phyloP scores from a whole-genome alignment of 2,888 invertebrate genomes.

The Amphimallon solstitiale region DNA sequence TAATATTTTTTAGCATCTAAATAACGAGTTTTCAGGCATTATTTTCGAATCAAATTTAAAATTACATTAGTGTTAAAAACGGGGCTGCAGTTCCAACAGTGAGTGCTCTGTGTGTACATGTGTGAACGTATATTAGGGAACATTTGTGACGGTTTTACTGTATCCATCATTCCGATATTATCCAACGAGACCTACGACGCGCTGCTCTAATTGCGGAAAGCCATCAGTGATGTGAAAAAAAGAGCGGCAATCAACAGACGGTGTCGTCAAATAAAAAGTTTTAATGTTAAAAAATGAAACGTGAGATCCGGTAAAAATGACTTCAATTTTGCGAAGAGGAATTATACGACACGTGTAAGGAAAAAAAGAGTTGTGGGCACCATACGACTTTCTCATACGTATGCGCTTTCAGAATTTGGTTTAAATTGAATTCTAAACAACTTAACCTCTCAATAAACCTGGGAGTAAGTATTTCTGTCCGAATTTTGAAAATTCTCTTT shows the following conservation, averaged over 20 bases:
- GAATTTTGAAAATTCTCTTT: too few species aligned
- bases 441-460: too few species aligned
- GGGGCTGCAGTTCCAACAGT: slow-evolving; percentile 9
- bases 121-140: slow-evolving; percentile 25
- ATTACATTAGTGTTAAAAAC: slow-evolving; percentile 14
- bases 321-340: too few species aligned
- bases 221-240: neutral
- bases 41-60: slow-evolving; percentile 1
- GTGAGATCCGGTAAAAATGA: too few species aligned
- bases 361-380: too few species aligned
- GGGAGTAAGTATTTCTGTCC: too few species aligned
- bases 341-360: too few species aligned
- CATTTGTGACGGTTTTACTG: slow-evolving; percentile 19
- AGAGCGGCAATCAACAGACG: slow-evolving; percentile 1
- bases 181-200: neutral
- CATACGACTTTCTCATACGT: too few species aligned
- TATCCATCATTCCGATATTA: slow-evolving; percentile 34
- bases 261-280: slow-evolving; percentile 12
- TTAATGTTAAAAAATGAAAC: slow-evolving; percentile 5
- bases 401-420: too few species aligned
- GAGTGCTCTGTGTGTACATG: slow-evolving; percentile 1
- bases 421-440: too few species aligned
- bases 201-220: slow-evolving; percentile 15
- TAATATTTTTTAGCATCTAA: too few species aligned
- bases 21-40: too few species aligned